phyloP scores from a whole-genome alignment of 2,797 vertebrate species.

The Aeoliscus strigatus region DNA sequence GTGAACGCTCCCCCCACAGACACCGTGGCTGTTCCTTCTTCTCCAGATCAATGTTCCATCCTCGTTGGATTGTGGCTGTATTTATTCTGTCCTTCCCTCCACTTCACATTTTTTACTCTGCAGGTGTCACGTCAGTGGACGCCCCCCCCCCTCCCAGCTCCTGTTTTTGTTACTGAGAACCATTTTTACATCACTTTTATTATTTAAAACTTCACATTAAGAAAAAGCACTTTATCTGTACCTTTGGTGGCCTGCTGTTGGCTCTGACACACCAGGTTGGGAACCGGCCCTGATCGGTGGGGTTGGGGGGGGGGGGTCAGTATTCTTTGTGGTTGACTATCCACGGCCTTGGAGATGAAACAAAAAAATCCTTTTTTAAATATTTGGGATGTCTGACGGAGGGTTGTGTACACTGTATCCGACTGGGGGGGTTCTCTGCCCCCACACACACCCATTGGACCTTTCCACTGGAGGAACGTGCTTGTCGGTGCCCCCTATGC shows the following conservation, averaged over 20 bases:
- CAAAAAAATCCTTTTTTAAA: conserved; percentile 13
- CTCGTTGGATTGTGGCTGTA: conserved; percentile 54
- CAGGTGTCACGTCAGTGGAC: conserved; percentile 23
- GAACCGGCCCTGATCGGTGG: conserved; percentile 64
- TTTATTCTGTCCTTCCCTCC: conserved; percentile 51
- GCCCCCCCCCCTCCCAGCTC: background rate
- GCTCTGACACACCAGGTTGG: conserved; percentile 68
- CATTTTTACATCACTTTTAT: conserved; percentile 70
- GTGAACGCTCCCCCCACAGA: conserved; percentile 71
- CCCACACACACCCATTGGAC: conserved; percentile 33
- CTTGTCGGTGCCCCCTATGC: conserved; percentile 68
- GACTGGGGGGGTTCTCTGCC: conserved; percentile 41
- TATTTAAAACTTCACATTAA: conserved; percentile 78
- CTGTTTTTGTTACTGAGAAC: conserved; percentile 29
- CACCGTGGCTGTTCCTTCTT: conserved; percentile 60
- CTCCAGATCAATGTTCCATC: conserved; percentile 61
- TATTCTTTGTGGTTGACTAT: conserved; percentile 67
- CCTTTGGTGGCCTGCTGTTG: conserved; percentile 83
- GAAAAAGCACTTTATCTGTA: conserved; percentile 85
- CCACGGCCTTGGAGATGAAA: conserved; percentile 69
- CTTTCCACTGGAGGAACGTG: conserved; percentile 70
- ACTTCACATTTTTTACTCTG: conserved; percentile 34
- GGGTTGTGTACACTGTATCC: conserved; percentile 75
- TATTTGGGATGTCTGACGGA: conserved; percentile 51
- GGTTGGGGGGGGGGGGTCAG: conserved; percentile 52